Conservation (phyloP, 2,888 invertebrate species). For the Heteromyza rotundicornis region DNA sequence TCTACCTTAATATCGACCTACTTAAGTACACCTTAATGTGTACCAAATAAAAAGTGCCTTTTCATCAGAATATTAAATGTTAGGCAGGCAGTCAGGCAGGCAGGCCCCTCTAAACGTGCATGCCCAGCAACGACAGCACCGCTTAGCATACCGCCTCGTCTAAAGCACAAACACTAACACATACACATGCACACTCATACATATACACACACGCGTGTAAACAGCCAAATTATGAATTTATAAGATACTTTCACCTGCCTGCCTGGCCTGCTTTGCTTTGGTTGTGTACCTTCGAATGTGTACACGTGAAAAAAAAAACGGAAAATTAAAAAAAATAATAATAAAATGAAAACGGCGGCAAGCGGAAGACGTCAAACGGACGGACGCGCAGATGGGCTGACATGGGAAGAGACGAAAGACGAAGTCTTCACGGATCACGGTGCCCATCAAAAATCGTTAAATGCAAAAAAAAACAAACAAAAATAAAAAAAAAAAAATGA, state of each 20-base stretch:
- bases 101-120: conserved; percentile 31
- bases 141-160: not conserved
- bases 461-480: conserved; percentile 35
- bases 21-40: conserved; percentile 27
- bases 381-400: conserved; percentile 10
- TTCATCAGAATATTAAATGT: conserved; percentile 52
- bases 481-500: conserved; percentile 20
- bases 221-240: conserved; percentile 52
- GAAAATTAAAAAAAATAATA: conserved; percentile 4
- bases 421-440: conserved; percentile 51
- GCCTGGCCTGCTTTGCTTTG: not conserved
- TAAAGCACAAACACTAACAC: not conserved
- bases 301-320: conserved; percentile 9
- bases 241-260: conserved; percentile 40
- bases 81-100: too few relatives aligned
- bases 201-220: conserved; percentile 34
- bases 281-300: conserved; percentile 5
- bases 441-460: conserved; percentile 53
- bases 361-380: not conserved
- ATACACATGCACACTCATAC: conserved; percentile 10
- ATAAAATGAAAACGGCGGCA: not conserved
- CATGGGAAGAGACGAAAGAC: conserved; percentile 28
- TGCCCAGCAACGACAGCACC: not conserved
- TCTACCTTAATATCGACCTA: conserved; percentile 17
- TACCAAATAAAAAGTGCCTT: conserved; percentile 47